A percentile compares a stretch with the other conserved stretches of the same genome.
These are phyloP conservation scores for Ferdinandea cuprea DNA, from an alignment of 2,888 invertebrate genomes.

Conservation along the genomic window DNA sequence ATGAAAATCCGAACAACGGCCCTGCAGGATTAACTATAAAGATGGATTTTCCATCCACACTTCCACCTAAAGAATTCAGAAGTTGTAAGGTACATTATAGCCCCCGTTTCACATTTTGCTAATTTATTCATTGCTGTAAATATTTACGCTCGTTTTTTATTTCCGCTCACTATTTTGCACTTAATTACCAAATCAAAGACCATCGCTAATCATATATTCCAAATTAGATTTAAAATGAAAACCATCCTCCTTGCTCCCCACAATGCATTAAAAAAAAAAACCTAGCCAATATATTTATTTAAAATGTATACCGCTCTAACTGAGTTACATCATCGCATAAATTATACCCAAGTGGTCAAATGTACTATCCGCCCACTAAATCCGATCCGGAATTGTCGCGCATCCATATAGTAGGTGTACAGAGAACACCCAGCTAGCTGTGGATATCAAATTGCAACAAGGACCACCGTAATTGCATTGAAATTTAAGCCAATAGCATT, in stretches of 20 bases:
- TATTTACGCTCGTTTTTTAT: background rate
- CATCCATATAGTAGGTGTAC: background rate
- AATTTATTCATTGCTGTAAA: background rate
- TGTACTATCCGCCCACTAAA: conserved; percentile 38
- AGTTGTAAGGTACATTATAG: conserved; percentile 77
- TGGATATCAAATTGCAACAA: conserved; percentile 58
- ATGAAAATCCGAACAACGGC: no score
- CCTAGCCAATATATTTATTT: conserved; percentile 44
- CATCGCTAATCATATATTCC: conserved; percentile 62
- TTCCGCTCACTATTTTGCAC: background rate
- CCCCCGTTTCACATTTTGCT: background rate
- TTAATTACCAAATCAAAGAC: conserved; percentile 62
- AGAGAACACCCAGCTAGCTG: background rate
- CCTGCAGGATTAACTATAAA: no score
- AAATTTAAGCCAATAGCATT: conserved; percentile 83
- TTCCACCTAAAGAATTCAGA: no score
- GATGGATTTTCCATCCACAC: no score
- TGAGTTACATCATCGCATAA: conserved; percentile 64
- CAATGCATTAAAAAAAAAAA: no score
- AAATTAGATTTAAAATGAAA: conserved; percentile 66
- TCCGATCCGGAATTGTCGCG: conserved; percentile 41
- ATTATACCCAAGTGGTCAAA: conserved; percentile 50
- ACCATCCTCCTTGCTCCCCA: background rate
- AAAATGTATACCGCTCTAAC: conserved; percentile 66
- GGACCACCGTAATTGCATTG: conserved; percentile 78